phyloP scores from a whole-genome alignment of 2,888 invertebrate species.

The Periphyllus acericola region DNA sequence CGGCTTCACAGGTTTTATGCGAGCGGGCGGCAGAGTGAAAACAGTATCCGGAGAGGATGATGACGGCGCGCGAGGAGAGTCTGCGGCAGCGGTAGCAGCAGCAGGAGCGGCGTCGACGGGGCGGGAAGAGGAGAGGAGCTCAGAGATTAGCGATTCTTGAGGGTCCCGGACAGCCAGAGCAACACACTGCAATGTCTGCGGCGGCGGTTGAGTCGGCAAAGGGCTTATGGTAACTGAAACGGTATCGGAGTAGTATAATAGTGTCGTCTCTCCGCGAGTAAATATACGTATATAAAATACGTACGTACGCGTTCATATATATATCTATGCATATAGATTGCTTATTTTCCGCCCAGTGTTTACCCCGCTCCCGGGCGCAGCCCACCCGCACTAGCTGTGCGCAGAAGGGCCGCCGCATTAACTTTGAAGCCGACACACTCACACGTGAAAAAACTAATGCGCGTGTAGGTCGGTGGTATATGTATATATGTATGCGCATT shows the following conservation, averaged over 20 bases:
- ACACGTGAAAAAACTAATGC: slow-evolving; percentile 6
- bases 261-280: not conserved
- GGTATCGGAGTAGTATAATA: not conserved
- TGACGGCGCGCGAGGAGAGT: not conserved
- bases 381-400: too few relatives aligned
- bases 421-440: slow-evolving; percentile 11
- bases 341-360: slow-evolving; percentile 69
- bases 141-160: slow-evolving; percentile 60
- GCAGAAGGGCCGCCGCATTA: not conserved
- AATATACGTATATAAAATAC: too few relatives aligned
- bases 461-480: not conserved
- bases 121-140: slow-evolving; percentile 9
- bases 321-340: slow-evolving; percentile 71
- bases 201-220: not conserved
- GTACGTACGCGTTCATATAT: slow-evolving; percentile 28
- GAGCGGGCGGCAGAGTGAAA: not conserved
- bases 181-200: slow-evolving; percentile 11
- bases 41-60: not conserved
- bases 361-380: not conserved
- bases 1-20: slow-evolving; percentile 2
- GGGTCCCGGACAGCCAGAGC: slow-evolving; percentile 15
- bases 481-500: not conserved
- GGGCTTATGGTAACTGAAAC: not conserved
- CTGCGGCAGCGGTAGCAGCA: too few relatives aligned
- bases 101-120: not conserved